A percentile compares a stretch with the other conserved stretches of the same genome.
phyloP scores from a whole-genome alignment of 92 coral and sea anemone species.

The Umimayanthus kanabou region DNA sequence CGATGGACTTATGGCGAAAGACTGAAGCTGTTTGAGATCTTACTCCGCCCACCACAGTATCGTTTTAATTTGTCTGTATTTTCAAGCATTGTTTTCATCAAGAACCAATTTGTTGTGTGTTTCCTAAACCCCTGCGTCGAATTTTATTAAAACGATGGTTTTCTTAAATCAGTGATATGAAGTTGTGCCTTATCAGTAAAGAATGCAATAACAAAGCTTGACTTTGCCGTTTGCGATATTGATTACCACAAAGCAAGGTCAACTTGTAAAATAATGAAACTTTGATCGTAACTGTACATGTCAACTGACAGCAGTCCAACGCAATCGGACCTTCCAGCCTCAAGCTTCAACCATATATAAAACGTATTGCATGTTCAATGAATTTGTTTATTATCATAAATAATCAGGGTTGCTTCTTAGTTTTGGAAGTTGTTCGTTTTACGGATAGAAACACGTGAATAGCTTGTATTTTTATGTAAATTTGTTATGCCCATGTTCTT shows the following conservation, averaged over 20 bases:
- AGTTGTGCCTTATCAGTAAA: neutral
- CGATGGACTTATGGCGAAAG: neutral
- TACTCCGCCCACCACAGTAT: neutral
- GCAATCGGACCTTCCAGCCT: neutral
- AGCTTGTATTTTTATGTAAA: neutral
- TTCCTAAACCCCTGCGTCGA: slow-evolving; percentile 18
- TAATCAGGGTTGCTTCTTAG: neutral
- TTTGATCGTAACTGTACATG: neutral
- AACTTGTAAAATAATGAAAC: neutral
- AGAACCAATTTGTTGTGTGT: neutral
- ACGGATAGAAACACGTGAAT: too few relatives aligned
- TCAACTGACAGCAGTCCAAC: neutral
- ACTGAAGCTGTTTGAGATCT: neutral
- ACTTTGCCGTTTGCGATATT: neutral
- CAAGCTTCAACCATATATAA: neutral
- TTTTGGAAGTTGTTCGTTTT: neutral
- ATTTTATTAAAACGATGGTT: slow-evolving; percentile 12
- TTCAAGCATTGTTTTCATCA: slow-evolving; percentile 5
- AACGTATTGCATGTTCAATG: neutral
- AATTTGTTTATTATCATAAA: neutral
- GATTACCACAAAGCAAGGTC: neutral
- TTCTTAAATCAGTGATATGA: slow-evolving; percentile 4
- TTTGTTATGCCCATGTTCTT: too few relatives aligned
- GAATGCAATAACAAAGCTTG: neutral
- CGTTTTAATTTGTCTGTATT: slow-evolving; percentile 6